These are phyloP conservation scores for Lasioglossum villosulum DNA, from an alignment of 2,888 invertebrate genomes.

Conservation along the genomic window DNA sequence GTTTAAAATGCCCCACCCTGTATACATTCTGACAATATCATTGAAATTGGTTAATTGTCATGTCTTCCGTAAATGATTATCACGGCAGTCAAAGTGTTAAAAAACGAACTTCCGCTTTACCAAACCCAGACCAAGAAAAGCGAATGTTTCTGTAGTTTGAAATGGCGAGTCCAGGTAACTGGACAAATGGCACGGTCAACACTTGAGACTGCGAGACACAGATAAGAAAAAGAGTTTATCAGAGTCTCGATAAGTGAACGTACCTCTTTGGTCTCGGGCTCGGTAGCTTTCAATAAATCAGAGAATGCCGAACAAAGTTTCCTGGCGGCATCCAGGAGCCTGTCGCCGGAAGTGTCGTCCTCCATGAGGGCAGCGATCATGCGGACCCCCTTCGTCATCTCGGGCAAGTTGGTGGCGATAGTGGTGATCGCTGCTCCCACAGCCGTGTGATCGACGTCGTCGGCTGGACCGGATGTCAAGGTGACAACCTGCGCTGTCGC, in stretches of 20 bases:
- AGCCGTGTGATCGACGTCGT: constrained; percentile 97
- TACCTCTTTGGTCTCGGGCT: constrained; percentile 96
- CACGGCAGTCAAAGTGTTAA: background rate
- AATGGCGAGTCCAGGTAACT: background rate
- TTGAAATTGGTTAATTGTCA: too few species aligned
- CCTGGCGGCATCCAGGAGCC: constrained; percentile 95
- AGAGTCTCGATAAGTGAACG: constrained; percentile 1
- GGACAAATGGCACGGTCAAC: background rate
- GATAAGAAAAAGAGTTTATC: background rate
- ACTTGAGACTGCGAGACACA: background rate
- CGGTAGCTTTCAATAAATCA: constrained; percentile 97
- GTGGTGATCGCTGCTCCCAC: constrained; percentile 99
- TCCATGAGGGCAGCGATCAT: constrained; percentile 98
- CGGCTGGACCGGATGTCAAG: constrained; percentile 91
- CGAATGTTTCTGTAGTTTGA: background rate
- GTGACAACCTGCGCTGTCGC: constrained; percentile 99
- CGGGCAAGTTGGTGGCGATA: constrained; percentile 97
- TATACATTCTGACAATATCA: too few species aligned
- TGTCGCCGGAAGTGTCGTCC: constrained; percentile 92
- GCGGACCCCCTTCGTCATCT: constrained; percentile 97
- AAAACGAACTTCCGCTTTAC: background rate
- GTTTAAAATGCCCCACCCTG: too few species aligned
- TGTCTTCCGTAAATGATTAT: too few species aligned
- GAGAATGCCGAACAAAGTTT: constrained; percentile 97
- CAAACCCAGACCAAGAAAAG: background rate